phyloP scores from a whole-genome alignment of 2,797 vertebrate genomes.

The Acanthurus leucopareius region DNA sequence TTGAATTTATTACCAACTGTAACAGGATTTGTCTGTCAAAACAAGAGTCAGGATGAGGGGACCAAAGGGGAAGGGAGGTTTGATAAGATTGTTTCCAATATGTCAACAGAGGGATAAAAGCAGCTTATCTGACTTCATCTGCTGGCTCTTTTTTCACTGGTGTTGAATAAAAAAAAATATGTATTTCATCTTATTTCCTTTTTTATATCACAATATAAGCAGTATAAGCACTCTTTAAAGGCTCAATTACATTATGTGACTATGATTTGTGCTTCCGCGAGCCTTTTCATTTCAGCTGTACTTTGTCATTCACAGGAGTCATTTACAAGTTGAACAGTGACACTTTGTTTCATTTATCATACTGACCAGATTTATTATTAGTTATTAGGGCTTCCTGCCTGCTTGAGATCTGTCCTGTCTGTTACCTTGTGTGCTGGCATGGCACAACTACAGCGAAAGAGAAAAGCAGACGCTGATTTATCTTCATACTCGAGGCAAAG shows the following conservation, averaged over 20 bases:
- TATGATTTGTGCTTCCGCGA: conserved; percentile 15
- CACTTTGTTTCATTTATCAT: conserved; percentile 4
- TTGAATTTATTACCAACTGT: conserved; percentile 55
- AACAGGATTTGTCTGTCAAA: conserved; percentile 54
- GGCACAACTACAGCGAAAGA: background rate
- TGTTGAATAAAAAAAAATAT: conserved; percentile 39
- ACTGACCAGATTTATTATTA: background rate
- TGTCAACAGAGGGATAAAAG: conserved; percentile 53
- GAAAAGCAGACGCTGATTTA: background rate
- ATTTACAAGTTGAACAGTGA: conserved; percentile 2
- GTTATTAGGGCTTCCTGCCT: background rate
- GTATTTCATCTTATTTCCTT: conserved; percentile 40
- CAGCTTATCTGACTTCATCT: conserved; percentile 61
- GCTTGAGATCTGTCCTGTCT: background rate
- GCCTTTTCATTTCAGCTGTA: background rate
- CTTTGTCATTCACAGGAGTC: conserved; percentile 7
- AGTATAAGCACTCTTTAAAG: conserved; percentile 9
- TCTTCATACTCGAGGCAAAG: no score
- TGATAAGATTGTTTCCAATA: conserved; percentile 63
- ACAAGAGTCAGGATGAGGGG: conserved; percentile 58
- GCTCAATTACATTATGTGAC: conserved; percentile 17
- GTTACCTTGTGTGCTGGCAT: background rate
- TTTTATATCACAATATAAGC: conserved; percentile 21
- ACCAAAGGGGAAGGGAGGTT: conserved; percentile 45
- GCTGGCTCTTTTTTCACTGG: conserved; percentile 44